Evolutionary conservation across 2,113 vertebrate species (phyloP).

Genomic region (Scytalopus superciliaris): DNA sequence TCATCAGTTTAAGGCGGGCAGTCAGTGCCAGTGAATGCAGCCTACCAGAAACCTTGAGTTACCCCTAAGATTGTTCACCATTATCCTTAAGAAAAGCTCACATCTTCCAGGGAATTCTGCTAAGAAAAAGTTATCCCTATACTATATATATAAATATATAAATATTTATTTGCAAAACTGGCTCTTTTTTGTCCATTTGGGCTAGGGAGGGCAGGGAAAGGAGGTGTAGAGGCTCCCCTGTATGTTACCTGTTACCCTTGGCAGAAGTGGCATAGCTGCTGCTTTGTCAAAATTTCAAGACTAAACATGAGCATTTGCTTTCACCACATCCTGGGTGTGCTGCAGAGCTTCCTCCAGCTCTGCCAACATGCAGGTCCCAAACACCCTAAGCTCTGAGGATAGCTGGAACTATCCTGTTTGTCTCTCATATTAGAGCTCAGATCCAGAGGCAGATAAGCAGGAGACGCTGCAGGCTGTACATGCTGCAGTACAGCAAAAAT

Average conservation of each 20-base stretch:
- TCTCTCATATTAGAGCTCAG: not conserved
- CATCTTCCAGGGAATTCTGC: not conserved
- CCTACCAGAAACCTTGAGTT: not conserved
- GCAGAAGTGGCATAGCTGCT: not conserved
- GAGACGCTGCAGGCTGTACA: not conserved
- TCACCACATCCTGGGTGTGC: not conserved
- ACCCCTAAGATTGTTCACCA: rapidly evolving
- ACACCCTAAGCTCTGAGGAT: not conserved
- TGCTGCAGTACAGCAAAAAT: not conserved
- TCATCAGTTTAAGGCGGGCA: not conserved
- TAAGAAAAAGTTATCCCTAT: not conserved
- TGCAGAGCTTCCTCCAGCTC: not conserved
- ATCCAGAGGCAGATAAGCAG: not conserved
- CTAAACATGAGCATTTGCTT: rapidly evolving
- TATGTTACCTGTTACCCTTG: not conserved
- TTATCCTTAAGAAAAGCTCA: not conserved
- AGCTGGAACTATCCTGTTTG: not conserved
- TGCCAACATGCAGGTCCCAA: not conserved
- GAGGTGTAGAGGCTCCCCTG: not conserved
- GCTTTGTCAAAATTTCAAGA: not conserved
- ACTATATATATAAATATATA: not conserved
- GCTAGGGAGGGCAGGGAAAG: not conserved
- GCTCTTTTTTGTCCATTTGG: not conserved
- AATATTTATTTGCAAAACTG: not conserved
- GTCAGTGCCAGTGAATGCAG: not conserved